phyloP scores from a whole-genome alignment of 2,797 vertebrate species.

The Cephalopachus bancanus region DNA sequence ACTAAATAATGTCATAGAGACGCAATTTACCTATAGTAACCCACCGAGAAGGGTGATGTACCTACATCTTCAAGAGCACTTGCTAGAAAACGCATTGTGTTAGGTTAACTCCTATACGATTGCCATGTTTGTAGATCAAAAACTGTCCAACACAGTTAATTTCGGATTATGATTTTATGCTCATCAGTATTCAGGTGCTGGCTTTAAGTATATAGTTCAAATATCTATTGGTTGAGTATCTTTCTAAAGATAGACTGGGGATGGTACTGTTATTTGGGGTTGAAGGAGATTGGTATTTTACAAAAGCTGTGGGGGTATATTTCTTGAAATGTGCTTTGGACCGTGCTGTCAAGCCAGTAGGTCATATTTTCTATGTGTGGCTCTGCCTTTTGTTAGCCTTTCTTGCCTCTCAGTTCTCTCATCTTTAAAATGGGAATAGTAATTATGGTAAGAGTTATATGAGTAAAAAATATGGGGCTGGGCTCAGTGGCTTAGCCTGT shows the following conservation, averaged over 20 bases:
- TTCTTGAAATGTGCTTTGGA: background rate
- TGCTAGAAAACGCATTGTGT: background rate
- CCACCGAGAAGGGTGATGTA: background rate
- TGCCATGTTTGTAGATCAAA: background rate
- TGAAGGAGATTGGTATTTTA: background rate
- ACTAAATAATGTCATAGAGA: background rate
- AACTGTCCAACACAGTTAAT: background rate
- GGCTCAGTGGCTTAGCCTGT: no score
- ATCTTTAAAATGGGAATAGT: background rate
- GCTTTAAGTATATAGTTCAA: background rate
- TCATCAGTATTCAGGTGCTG: background rate
- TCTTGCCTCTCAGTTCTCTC: background rate
- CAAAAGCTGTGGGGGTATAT: background rate
- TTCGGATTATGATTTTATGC: background rate
- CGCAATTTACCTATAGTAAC: background rate
- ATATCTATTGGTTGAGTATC: background rate
- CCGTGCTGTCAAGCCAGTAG: background rate
- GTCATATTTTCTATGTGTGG: background rate
- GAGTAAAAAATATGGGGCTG: background rate
- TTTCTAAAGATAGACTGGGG: background rate
- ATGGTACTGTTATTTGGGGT: background rate
- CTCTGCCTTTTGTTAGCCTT: background rate
- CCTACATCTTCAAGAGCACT: background rate
- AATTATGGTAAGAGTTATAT: background rate
- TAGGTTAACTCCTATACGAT: background rate